phyloP scores from a whole-genome alignment of 2,888 invertebrate genomes.

The Apotomis capreana region DNA sequence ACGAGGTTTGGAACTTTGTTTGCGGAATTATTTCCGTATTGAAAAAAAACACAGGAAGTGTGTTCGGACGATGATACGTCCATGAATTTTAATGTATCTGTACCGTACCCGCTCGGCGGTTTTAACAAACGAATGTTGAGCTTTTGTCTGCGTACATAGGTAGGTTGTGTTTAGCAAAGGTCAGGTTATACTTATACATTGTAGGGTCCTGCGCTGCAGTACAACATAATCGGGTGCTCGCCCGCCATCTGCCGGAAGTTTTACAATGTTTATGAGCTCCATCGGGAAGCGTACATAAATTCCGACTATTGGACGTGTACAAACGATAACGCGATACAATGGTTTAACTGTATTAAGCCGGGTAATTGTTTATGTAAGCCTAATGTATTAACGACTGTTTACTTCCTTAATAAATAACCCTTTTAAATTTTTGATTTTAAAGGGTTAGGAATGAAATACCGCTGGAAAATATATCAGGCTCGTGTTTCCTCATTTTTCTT shows the following conservation, averaged over 20 bases:
- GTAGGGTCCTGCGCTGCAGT: conserved; percentile 47
- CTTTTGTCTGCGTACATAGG: conserved; percentile 39
- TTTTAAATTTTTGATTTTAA: conserved; percentile 4
- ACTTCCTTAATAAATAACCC: conserved; percentile 18
- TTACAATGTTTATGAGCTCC: conserved; percentile 80
- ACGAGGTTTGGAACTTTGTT: conserved; percentile 31
- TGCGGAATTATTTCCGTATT: conserved; percentile 31
- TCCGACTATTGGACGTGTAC: conserved; percentile 69
- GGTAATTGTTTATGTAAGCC: conserved; percentile 58
- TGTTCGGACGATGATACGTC: conserved; percentile 39
- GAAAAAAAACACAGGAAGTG: conserved; percentile 39
- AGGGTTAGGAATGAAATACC: not conserved
- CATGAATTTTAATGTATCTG: conserved; percentile 42
- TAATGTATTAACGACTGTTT: conserved; percentile 32
- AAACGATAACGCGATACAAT: conserved; percentile 67
- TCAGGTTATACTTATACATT: conserved; percentile 40
- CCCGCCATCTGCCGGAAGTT: conserved; percentile 80
- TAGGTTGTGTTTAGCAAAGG: conserved; percentile 34
- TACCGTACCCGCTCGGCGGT: conserved; percentile 32
- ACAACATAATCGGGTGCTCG: conserved; percentile 69
- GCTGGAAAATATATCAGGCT: not conserved
- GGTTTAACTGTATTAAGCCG: conserved; percentile 62
- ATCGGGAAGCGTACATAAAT: conserved; percentile 79
- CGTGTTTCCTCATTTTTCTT: conserved; percentile 20
- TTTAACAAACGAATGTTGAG: conserved; percentile 41